Evolutionary conservation across 2,888 invertebrate genomes (phyloP).

Genomic region (Lithophane leautieri): DNA sequence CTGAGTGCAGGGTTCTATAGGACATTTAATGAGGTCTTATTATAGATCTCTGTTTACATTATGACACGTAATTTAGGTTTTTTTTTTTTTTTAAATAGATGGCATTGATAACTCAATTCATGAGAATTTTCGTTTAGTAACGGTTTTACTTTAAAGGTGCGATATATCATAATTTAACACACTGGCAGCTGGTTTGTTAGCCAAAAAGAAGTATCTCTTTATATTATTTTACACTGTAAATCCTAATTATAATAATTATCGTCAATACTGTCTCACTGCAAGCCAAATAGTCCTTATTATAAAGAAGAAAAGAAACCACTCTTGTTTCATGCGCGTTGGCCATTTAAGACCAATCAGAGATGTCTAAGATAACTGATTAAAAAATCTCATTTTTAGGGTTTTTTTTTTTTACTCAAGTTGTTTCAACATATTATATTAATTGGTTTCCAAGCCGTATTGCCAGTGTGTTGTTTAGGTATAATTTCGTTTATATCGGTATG

Average conservation of each 20-base stretch:
- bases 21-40: no score
- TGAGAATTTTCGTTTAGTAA: no score
- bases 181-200: slow-evolving; percentile 1
- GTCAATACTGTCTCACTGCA: not conserved
- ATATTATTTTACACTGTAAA: not conserved
- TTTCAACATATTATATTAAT: not conserved
- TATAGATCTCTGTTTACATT: no score
- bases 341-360: not conserved
- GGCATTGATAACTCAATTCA: no score
- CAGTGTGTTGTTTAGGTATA: slow-evolving; percentile 26
- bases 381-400: not conserved
- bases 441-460: not conserved
- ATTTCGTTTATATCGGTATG: slow-evolving; percentile 19
- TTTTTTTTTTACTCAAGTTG: not conserved
- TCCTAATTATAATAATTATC: not conserved
- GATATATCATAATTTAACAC: not conserved
- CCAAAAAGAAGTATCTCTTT: not conserved
- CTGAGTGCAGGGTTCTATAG: no score
- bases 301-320: not conserved
- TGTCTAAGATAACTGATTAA: not conserved
- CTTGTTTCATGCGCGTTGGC: not conserved
- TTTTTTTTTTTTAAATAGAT: no score
- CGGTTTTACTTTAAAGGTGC: no score
- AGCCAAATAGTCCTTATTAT: not conserved
- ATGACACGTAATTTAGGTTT: no score